A percentile compares a stretch with the other conserved stretches of the same genome.
Conservation (phyloP, 2,888 invertebrate genomes). For the Hemicrepidius hirtus region DNA sequence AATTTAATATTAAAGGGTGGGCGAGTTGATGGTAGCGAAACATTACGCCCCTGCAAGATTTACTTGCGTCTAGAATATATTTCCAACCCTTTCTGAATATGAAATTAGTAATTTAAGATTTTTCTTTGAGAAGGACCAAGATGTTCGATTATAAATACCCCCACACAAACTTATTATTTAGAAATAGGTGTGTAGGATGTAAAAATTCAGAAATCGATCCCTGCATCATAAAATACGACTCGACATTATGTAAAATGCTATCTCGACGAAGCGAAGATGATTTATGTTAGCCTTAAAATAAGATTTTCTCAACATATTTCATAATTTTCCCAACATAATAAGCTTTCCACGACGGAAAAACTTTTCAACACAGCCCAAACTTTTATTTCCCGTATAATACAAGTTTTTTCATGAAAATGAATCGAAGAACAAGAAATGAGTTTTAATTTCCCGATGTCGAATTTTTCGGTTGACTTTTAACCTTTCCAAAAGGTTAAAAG, state of each 20-base stretch:
- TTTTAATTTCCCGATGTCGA: neutral
- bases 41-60: too few species aligned
- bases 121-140: neutral
- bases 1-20: too few species aligned
- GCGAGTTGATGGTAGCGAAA: too few species aligned
- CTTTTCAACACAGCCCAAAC: neutral
- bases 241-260: slow-evolving; percentile 33
- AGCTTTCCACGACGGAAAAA: slow-evolving; percentile 9
- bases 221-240: slow-evolving; percentile 24
- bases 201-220: too few species aligned
- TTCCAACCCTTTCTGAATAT: too few species aligned
- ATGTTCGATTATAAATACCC: neutral
- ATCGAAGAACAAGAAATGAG: neutral
- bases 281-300: slow-evolving; percentile 27
- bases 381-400: slow-evolving; percentile 23
- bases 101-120: neutral
- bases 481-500: slow-evolving; percentile 4
- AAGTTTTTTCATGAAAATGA: slow-evolving; percentile 21
- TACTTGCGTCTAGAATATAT: too few species aligned
- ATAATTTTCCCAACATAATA: slow-evolving; percentile 28
- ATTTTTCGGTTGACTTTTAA: slow-evolving; percentile 4
- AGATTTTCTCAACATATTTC: slow-evolving; percentile 30
- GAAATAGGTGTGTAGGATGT: too few species aligned
- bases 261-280: slow-evolving; percentile 13
- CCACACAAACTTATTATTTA: neutral